Evolutionary conservation across 1,140 invertebrate species (phyloP), one percentile per base, ranked within the genome.

Genomic region (Atta cephalotes): DNA sequence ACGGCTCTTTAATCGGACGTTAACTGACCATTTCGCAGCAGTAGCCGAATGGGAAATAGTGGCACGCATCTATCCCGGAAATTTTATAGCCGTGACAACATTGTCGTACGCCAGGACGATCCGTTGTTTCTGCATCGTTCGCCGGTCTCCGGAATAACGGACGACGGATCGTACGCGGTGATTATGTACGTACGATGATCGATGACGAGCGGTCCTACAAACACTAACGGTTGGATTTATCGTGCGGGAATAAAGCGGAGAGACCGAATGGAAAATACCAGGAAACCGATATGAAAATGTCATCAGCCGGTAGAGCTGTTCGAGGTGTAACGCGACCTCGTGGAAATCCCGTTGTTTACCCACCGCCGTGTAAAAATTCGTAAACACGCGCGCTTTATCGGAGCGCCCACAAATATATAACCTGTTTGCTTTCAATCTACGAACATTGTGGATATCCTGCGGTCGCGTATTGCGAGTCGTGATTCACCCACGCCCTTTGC

Each of bases 341-440:
- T 21, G 71, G 45, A 74, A 84, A 49, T 21, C 35, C 28, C 45
- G 70, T 84, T 84, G 80, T 84, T 84, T 84, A 49, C 70, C 16
- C 28, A 62, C 66, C 70, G 39, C 80, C 70, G 70, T 60, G 70
- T 84, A 84, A 84, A 84, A 84, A 76, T 89, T 62, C 60, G 88
- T 84, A 89, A 90, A 90, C 85, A 87, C 6, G 70, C 80, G 82
- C n/a, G 82, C 18, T 88, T 79, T 68, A 65, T 77, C 74, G 78
- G 39, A 79, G 49, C 82, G 63, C 35, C 21, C 66, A 25, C 53
- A 86, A 87, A 84, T 84, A 84, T 84, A 76, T 84, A 89, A 87
- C 85, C 72, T 90, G 89, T 90, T 90, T 90, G 88, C 89, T 90
- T 90, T 90, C 89, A 90, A 90, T 90, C 84, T 82, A 78, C 78